phyloP scores from a whole-genome alignment of 1,140 invertebrate genomes.

The Ceratina calcarata region DNA sequence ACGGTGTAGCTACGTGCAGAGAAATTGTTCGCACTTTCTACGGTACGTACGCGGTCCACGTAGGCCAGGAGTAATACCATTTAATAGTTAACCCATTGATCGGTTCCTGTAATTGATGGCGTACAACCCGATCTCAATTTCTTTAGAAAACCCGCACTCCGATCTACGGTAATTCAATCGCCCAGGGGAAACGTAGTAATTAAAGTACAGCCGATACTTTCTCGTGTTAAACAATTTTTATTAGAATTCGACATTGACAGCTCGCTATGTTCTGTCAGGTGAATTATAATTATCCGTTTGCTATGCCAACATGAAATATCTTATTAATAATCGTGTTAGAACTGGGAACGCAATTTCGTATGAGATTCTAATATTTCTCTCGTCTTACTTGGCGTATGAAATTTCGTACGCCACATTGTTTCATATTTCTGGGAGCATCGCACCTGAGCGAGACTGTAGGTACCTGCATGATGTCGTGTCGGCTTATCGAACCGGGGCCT shows the following conservation, averaged over 20 bases:
- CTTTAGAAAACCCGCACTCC: background rate
- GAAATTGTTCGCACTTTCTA: background rate
- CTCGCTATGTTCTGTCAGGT: too few species aligned
- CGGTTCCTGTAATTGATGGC: background rate
- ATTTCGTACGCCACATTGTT: background rate
- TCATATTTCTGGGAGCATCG: background rate
- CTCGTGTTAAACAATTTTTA: background rate
- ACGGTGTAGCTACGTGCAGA: too few species aligned
- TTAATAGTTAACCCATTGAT: slow-evolving; percentile 6
- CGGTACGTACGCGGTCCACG: too few species aligned
- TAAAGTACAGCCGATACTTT: background rate
- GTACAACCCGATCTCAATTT: background rate
- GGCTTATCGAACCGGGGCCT: slow-evolving; percentile 12
- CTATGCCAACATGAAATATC: too few species aligned
- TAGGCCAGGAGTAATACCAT: background rate
- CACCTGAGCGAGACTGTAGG: background rate
- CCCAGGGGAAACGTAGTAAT: slow-evolving; percentile 4
- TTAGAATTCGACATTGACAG: background rate
- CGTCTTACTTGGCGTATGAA: too few species aligned
- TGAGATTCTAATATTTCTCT: too few species aligned
- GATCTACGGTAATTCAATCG: slow-evolving; percentile 4
- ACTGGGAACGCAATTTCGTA: too few species aligned
- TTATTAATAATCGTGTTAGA: too few species aligned
- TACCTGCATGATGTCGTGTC: slow-evolving; percentile 32
- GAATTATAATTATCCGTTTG: too few species aligned